phyloP scores from a whole-genome alignment of 2,888 invertebrate species.

The Rhagium mordax region DNA sequence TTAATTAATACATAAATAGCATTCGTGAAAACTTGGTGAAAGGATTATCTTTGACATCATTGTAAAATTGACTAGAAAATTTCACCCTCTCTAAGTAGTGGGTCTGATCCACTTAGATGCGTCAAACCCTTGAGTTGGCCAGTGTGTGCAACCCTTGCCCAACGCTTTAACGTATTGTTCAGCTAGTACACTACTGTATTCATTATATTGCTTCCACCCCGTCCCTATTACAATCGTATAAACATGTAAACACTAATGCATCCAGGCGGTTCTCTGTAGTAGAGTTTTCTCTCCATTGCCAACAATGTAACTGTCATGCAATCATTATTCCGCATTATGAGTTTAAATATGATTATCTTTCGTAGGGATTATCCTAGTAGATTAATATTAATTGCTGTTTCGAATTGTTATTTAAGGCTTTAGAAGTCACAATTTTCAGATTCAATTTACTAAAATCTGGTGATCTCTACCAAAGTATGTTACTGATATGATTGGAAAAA shows the following conservation, averaged over 20 bases:
- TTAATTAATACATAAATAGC: background rate
- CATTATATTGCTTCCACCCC: slow-evolving; percentile 37
- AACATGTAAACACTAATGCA: slow-evolving; percentile 68
- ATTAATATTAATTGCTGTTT: background rate
- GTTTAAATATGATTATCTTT: slow-evolving; percentile 13
- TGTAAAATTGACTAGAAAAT: slow-evolving; percentile 70
- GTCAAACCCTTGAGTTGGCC: slow-evolving; percentile 42
- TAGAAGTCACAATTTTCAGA: no score
- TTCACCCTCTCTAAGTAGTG: slow-evolving; percentile 60
- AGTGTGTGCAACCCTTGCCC: slow-evolving; percentile 29
- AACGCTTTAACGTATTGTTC: slow-evolving; percentile 30
- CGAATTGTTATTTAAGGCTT: background rate
- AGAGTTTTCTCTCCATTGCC: slow-evolving; percentile 45
- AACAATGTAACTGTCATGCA: slow-evolving; percentile 50
- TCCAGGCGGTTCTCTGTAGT: slow-evolving; percentile 45
- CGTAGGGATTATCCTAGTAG: background rate
- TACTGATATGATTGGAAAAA: no score
- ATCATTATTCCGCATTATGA: slow-evolving; percentile 36
- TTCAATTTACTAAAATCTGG: no score
- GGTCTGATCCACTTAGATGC: slow-evolving; percentile 35
- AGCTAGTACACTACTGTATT: slow-evolving; percentile 19
- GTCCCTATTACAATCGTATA: slow-evolving; percentile 62
- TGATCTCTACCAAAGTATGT: no score
- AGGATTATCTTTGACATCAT: slow-evolving; percentile 61
- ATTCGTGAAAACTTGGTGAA: slow-evolving; percentile 1